phyloP scores from a whole-genome alignment of 2,797 vertebrate species.

The Okamejei kenojei region DNA sequence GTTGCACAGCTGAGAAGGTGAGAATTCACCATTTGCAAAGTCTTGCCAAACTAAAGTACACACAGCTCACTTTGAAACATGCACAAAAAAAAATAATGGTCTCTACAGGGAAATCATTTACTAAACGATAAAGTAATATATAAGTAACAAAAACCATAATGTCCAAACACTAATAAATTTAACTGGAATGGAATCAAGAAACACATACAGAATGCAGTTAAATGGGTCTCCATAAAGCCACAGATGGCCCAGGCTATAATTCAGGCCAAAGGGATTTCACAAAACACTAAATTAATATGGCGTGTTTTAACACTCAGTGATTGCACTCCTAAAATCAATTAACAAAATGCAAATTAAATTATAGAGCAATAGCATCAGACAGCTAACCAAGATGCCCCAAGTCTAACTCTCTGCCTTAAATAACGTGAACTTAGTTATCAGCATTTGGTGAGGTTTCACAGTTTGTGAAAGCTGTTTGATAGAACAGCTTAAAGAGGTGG shows the following conservation, averaged over 20 bases:
- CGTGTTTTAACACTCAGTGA: conserved; percentile 29
- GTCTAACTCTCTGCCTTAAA: conserved; percentile 30
- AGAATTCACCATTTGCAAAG: background rate
- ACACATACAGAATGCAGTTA: background rate
- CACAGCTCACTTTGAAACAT: background rate
- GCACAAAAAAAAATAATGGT: background rate
- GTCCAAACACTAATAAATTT: background rate
- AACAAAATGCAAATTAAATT: conserved; percentile 33
- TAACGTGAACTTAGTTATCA: conserved; percentile 27
- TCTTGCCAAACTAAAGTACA: background rate
- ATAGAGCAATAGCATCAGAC: conserved; percentile 18
- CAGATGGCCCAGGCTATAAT: conserved; percentile 30
- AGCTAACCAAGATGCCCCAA: conserved; percentile 26
- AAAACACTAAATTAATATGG: conserved; percentile 29
- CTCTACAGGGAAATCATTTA: too few species aligned
- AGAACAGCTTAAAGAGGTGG: conserved; percentile 35
- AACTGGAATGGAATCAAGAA: background rate
- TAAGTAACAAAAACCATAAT: conserved; percentile 8
- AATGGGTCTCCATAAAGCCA: conserved; percentile 19
- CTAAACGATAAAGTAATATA: background rate
- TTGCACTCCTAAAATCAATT: conserved; percentile 26
- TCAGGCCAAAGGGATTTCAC: conserved; percentile 36
- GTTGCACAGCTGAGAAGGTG: background rate
- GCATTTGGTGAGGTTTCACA: conserved; percentile 35
- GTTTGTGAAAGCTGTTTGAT: conserved; percentile 6